Base-by-base conservation (phyloP, 1,140 invertebrate genomes). In the Apocrypta bakeri region DNA sequence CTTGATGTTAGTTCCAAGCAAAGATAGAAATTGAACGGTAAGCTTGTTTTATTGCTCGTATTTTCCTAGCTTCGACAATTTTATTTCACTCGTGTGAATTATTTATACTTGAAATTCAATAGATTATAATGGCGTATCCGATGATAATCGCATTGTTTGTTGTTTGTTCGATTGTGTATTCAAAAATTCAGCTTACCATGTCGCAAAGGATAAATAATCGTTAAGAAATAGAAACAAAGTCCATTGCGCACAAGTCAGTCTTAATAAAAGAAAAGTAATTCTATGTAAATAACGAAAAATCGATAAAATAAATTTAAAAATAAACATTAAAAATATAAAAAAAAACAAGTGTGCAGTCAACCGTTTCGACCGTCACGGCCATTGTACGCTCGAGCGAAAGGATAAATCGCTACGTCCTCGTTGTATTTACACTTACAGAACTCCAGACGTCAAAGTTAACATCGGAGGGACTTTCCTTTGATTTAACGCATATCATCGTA, bases 331-430 rank as follows among this genome's bases (percentile, higher is more conserved):
- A 71, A 71, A 21, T 33, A 31, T 4, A 77, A 85, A 81, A 86
- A 85, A 75, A 84, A 31, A 72, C 83, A 73, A 69, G 24, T 81
- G 42, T 82, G 69, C 75, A 83, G 61, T 83, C 25, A 33, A 73
- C 24, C 61, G 75, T 33, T n/a, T 40, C 66, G 56, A 79, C 83
- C 80, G 66, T 80, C 83, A 87, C 86, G 87, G 88, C 85, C 85
- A 89, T 90, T 89, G 86, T 87, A 89, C 75, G 83, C 87, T 88
- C 85, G 82, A 87, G 87, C 81, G 64, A 87, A 84, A 87, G 83
- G 81, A 85, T 84, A 86, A 86, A 85, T 86, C 82, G 37, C 72
- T 81, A 75, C 69, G 40, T 73, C 68, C 81, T 78, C 56, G 29
- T 73, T 77, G n/a, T 83, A 79, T 83, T 79, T 79, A 83, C 77